These are phyloP conservation scores for Tortricodes alternella DNA, from an alignment of 2,888 invertebrate genomes.

Conservation along the genomic window DNA sequence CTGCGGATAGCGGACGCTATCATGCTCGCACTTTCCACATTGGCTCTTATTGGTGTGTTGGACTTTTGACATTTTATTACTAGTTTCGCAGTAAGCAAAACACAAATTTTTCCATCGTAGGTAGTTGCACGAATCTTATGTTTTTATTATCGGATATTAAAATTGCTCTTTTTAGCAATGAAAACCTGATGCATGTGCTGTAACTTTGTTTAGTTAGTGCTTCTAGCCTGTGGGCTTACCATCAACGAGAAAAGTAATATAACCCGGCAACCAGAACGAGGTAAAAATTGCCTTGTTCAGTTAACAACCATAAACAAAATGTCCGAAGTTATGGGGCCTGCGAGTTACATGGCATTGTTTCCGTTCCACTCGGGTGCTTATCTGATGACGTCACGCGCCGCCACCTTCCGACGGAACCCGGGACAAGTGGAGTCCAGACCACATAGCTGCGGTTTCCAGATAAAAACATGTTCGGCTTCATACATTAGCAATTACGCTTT, in stretches of 20 bases:
- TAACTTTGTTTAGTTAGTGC: too few relatives aligned
- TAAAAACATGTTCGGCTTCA: constrained; percentile 13
- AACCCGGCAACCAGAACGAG: constrained; percentile 15
- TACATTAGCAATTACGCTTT: constrained; percentile 25
- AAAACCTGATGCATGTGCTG: too few relatives aligned
- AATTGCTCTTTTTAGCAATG: too few relatives aligned
- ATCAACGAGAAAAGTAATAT: neutral
- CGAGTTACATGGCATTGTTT: constrained; percentile 48
- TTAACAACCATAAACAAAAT: constrained; percentile 38
- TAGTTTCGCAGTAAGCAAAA: too few relatives aligned
- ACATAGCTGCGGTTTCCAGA: constrained; percentile 21
- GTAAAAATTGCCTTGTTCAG: constrained; percentile 23
- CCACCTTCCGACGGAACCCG: constrained; percentile 56
- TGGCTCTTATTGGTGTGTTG: too few relatives aligned
- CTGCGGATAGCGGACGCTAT: too few relatives aligned
- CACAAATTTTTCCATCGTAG: too few relatives aligned
- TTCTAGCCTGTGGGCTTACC: too few relatives aligned
- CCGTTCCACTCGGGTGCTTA: constrained; percentile 68
- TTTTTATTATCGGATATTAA: too few relatives aligned
- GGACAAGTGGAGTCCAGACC: constrained; percentile 47
- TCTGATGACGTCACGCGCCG: constrained; percentile 73
- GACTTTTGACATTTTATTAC: too few relatives aligned
- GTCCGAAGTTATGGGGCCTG: constrained; percentile 50
- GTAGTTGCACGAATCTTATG: too few relatives aligned
- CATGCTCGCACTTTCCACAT: too few relatives aligned